Base-by-base conservation (phyloP, 2,888 invertebrate genomes). In the Choreutis nemorana region DNA sequence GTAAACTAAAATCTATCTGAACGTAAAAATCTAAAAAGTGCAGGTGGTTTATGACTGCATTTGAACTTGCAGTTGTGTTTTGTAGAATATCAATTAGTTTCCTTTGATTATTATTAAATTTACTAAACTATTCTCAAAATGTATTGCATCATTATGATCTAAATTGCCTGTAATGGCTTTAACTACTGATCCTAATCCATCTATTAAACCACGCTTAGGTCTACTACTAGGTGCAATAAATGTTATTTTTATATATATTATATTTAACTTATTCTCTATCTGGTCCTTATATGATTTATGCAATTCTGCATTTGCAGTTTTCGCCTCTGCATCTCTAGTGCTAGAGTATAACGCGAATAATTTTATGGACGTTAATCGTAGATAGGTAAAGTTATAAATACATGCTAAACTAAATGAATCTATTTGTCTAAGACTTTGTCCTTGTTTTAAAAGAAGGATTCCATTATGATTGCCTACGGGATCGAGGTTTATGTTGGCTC, bases 401-500 rank as follows among this genome's bases (percentile, higher is more conserved):
- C 22, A 33, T 26, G 21, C 40, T 7, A 22, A 42, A 28, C 7
- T 43, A n/a, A n/a, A 37, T 3, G 33, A 34, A 12, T 41, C 33
- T 18, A 36, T 20, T 30, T 41, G 35, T 10, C 35, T 11, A 16
- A 26, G 31, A 1, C 22, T 35, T 16, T 14, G 42, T 0, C 41
- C 41, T 37, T 48, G 43, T 8, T 34, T 42, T 4, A 45, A 0
- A 2, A 45, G 35, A 2, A 48, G 1, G 1, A 44, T 28, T 0
- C 45, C 42, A 29, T 48, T 45, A 9, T 40, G 37, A 14, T 36
- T 46, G 9, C 46, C 41, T 22, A 46, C 35, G 20, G 44, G 43
- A 29, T 45, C 32, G n/a, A n/a, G n/a, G 25, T 42, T 31, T 16
- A 38, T 10, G 11, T 38, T 34, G 26, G 32, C 27, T 26, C 26